A percentile compares a stretch with the other conserved stretches of the same genome.
These are phyloP conservation scores for Zosterops hypoxanthus DNA, from an alignment of 2,113 vertebrate species.

Conservation along the genomic window DNA sequence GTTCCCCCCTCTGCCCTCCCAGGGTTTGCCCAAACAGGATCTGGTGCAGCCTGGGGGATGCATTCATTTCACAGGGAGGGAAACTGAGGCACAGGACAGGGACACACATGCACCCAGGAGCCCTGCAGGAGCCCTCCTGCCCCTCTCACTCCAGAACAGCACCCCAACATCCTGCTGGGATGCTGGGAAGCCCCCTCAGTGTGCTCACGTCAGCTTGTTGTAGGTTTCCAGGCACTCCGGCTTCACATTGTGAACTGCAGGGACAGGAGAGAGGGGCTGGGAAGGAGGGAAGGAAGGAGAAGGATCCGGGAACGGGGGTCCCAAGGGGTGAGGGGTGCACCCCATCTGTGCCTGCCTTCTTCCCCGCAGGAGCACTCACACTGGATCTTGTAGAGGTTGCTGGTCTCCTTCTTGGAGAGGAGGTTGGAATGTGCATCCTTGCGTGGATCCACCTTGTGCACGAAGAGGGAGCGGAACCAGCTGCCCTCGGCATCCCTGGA, in stretches of 20 bases:
- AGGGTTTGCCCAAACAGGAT: background rate
- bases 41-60: fast-evolving
- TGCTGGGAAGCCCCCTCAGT: fast-evolving
- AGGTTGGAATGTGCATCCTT: slow-evolving; percentile 97
- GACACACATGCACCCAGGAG: fast-evolving
- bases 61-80: background rate
- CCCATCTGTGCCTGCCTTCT: fast-evolving
- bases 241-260: slow-evolving; percentile 94
- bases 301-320: fast-evolving
- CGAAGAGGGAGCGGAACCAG: slow-evolving; percentile 93
- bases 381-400: slow-evolving; percentile 95
- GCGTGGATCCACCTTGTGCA: slow-evolving; percentile 90
- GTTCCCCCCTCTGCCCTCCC: background rate
- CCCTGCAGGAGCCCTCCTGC: background rate
- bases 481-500: slow-evolving; percentile 82
- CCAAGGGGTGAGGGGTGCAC: fast-evolving
- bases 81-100: background rate
- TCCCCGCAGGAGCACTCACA: slow-evolving; percentile 72
- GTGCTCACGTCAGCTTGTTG: slow-evolving; percentile 90
- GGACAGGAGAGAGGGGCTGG: slow-evolving; percentile 12
- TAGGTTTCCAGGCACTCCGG: slow-evolving; percentile 91
- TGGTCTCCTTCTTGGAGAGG: slow-evolving; percentile 94
- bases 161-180: fast-evolving
- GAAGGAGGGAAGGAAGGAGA: no score
- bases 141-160: background rate